Percentiles rank a stretch among this genome's conserved stretches.
These are phyloP conservation scores for Peromyscus nudipes DNA, from an alignment of 2,797 vertebrate species.

Conservation along the genomic window DNA sequence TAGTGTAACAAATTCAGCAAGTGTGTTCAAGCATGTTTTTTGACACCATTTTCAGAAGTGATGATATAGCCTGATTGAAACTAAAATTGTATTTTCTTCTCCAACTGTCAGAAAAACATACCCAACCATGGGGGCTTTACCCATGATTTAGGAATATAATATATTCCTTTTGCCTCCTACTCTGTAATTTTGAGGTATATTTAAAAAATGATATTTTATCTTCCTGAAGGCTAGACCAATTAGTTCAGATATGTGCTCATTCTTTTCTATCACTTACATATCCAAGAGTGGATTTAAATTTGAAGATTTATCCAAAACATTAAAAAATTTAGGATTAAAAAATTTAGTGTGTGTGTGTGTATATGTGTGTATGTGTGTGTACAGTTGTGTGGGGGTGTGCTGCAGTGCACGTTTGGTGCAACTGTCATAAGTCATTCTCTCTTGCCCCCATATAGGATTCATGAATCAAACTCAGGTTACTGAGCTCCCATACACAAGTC, in stretches of 20 bases:
- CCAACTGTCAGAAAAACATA: slow-evolving; percentile 76
- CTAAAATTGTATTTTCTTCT: slow-evolving; percentile 72
- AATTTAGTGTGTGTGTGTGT: background rate
- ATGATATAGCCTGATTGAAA: slow-evolving; percentile 71
- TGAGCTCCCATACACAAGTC: background rate
- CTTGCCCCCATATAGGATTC: background rate
- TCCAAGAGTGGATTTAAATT: slow-evolving; percentile 1
- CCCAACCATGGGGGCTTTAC: slow-evolving; percentile 42
- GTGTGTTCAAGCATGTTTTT: slow-evolving; percentile 53
- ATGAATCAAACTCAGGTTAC: background rate
- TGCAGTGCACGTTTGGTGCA: background rate
- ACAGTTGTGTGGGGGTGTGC: too few relatives aligned
- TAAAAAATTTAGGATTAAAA: background rate
- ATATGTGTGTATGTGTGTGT: background rate
- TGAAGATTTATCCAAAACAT: slow-evolving; percentile 12
- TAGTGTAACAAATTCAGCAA: slow-evolving; percentile 43
- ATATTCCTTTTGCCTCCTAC: slow-evolving; percentile 70
- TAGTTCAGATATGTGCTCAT: slow-evolving; percentile 43
- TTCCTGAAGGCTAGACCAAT: slow-evolving; percentile 51
- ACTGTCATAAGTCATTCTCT: background rate
- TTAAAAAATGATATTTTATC: slow-evolving; percentile 61
- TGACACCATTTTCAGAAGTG: slow-evolving; percentile 75
- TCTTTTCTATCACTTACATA: background rate
- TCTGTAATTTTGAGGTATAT: slow-evolving; percentile 60
- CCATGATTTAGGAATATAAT: slow-evolving; percentile 55